These are phyloP conservation scores for Eristalinus aeneus DNA, from an alignment of 2,888 invertebrate species.

Conservation along the genomic window DNA sequence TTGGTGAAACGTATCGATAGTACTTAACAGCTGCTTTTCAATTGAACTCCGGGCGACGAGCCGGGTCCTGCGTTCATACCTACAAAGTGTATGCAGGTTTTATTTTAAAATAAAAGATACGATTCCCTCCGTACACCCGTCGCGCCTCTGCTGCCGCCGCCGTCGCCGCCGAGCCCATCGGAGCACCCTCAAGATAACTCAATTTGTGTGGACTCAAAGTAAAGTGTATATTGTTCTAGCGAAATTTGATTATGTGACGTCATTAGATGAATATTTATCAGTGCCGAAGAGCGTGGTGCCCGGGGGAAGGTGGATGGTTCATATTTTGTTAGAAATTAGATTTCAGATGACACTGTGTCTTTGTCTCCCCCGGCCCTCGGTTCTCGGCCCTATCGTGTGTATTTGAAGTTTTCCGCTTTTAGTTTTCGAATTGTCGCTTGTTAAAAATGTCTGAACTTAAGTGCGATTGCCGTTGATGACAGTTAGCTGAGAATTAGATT, in stretches of 20 bases:
- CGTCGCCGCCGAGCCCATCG: neutral
- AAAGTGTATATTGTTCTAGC: conserved; percentile 72
- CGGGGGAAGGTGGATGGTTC: conserved; percentile 22
- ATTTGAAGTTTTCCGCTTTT: conserved; percentile 13
- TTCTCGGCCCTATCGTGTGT: neutral
- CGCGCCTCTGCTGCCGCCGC: neutral
- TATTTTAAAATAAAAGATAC: conserved; percentile 68
- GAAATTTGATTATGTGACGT: conserved; percentile 75
- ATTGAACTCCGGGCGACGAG: conserved; percentile 53
- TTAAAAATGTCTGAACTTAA: conserved; percentile 36
- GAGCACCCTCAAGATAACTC: conserved; percentile 64
- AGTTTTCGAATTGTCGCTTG: conserved; percentile 20
- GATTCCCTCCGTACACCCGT: conserved; percentile 18
- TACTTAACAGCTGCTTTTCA: conserved; percentile 70
- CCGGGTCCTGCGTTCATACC: conserved; percentile 3
- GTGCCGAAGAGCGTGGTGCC: conserved; percentile 22
- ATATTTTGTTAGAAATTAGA: conserved; percentile 69
- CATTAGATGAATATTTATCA: conserved; percentile 72
- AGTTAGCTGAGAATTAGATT: conserved; percentile 39
- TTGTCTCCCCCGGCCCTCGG: neutral
- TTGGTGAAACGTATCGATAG: conserved; percentile 68
- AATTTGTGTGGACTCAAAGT: conserved; percentile 73
- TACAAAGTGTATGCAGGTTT: conserved; percentile 37
- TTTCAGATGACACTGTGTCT: conserved; percentile 38
- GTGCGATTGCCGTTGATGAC: conserved; percentile 34